Evolutionary conservation across 2,888 invertebrate genomes (phyloP), one percentile per base, ranked within the genome.

Genomic region (Ennomos erosarius): DNA sequence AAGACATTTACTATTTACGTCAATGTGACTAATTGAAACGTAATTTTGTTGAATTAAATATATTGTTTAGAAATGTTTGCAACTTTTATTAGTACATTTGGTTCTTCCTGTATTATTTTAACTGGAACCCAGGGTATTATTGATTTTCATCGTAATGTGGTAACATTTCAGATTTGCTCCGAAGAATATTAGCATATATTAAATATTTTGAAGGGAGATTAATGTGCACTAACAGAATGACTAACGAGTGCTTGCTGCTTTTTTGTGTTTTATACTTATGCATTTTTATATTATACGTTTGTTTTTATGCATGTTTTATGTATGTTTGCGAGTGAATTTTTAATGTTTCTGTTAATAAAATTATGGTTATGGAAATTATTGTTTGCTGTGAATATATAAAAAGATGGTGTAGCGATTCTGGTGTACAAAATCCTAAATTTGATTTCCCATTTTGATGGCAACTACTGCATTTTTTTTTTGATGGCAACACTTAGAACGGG

Each of bases 141-240:
- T 65, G 9, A 34, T 10, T 50, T 56, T 44, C 49, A 51, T 48
- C 16, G 37, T 56, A 49, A 64, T 46, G 36, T 61, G 46, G 55
- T 60, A 59, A 62, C 48, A 38, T 90, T 89, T 71, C 92, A 92
- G 92, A 90, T 92, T 92, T 77, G 91, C 86, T 69, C 92, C 92
- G 73, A 91, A 91, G 87, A 91, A 91, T 82, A 87, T 92, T 78
- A 91, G 89, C 74, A 92, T 92, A 74, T 92, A 80, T 76, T 92
- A 80, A 86, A 68, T 42, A 44, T 53, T 11, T 49, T 47, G 50
- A 55, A 52, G 34, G 12, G 33, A 54, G 39, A 53, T 62, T 50
- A 67, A 45, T 16, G 51, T 59, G 53, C 10, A 43, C 43, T 53
- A 69, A 70, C 70, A 67, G 70, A 69, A 70, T 70, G 67, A 71